Evolutionary conservation across 2,797 vertebrate species (phyloP).

Genomic region (Mus spretus): DNA sequence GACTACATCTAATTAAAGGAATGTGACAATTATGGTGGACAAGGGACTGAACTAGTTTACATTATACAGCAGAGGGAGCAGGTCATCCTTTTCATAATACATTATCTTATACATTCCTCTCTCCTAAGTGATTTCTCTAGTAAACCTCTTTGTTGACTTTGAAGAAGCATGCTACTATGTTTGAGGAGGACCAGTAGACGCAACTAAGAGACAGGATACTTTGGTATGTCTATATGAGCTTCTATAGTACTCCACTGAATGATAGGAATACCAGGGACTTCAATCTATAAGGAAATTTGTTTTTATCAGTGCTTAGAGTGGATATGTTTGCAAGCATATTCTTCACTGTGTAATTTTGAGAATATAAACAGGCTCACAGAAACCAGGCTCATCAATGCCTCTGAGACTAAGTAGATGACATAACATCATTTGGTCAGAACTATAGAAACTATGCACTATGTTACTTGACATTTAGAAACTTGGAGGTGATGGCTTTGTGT

Average conservation of each 20-base stretch:
- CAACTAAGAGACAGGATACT: background rate
- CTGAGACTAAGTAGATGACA: background rate
- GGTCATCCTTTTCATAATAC: background rate
- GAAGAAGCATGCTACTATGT: background rate
- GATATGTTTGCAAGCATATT: background rate
- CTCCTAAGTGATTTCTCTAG: background rate
- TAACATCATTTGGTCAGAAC: background rate
- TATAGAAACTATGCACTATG: background rate
- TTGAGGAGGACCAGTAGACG: background rate
- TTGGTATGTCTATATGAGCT: background rate
- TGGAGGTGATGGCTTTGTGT: background rate
- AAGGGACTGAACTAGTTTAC: constrained; percentile 18
- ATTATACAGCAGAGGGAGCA: background rate
- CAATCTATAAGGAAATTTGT: background rate
- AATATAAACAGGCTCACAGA: background rate
- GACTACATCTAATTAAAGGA: background rate
- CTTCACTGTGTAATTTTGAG: background rate
- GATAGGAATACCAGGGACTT: background rate
- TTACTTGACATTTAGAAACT: background rate
- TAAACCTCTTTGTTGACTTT: background rate
- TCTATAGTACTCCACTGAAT: background rate
- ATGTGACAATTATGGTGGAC: background rate
- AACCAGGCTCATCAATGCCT: background rate
- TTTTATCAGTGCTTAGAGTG: background rate
- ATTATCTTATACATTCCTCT: background rate